Conservation (phyloP, 2,797 vertebrate species). For the Tarsius wallacei region DNA sequence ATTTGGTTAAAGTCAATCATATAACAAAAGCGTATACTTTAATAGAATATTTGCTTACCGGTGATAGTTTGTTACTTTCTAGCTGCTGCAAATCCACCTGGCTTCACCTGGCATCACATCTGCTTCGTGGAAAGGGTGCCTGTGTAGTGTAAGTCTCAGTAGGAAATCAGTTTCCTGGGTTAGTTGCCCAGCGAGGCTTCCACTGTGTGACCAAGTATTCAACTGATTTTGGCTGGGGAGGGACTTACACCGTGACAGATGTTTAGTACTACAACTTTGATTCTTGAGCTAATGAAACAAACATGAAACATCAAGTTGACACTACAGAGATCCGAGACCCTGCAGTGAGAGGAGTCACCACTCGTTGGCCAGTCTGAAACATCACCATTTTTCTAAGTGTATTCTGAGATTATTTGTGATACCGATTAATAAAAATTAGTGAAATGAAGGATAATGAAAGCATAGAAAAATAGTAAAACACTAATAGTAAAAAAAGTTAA, state of each 20-base stretch:
- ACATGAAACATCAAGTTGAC: rapidly evolving
- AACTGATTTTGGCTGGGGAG: not conserved
- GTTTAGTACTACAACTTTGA: not conserved
- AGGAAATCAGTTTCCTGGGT: not conserved
- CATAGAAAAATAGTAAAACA: not conserved
- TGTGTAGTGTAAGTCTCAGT: rapidly evolving
- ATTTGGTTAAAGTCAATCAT: slow-evolving; percentile 51
- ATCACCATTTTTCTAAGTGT: not conserved
- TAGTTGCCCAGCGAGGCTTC: too few species aligned
- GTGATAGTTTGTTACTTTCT: not conserved
- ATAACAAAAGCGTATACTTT: not conserved
- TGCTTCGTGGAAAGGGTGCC: rapidly evolving
- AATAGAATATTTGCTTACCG: not conserved
- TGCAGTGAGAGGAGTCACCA: not conserved
- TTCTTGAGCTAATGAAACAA: not conserved
- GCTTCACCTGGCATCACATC: rapidly evolving
- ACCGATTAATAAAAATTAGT: not conserved
- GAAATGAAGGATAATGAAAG: not conserved
- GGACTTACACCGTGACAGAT: not conserved
- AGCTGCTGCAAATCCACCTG: not conserved
- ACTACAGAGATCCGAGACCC: too few species aligned
- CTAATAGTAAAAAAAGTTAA: too few species aligned
- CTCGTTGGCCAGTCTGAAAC: rapidly evolving
- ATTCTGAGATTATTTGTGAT: not conserved
- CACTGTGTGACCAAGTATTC: not conserved